These are phyloP conservation scores for Opisthocomus hoazin DNA, from an alignment of 2,113 vertebrate species.

Conservation along the genomic window DNA sequence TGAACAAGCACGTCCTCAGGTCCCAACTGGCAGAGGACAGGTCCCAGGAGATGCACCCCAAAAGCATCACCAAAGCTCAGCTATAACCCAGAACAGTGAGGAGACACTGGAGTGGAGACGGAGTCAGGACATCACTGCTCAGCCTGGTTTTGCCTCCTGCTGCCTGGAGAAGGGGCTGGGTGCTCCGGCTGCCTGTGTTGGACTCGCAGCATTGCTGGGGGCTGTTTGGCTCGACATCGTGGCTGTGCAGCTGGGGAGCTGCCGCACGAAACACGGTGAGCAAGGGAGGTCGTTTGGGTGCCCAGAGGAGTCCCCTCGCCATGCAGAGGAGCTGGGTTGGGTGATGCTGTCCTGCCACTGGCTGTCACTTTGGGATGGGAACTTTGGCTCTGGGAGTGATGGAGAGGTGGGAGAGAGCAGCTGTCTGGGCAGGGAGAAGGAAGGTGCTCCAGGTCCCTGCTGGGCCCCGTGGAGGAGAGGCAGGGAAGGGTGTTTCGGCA, in stretches of 20 bases:
- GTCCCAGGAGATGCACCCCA: background rate
- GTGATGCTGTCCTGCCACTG: background rate
- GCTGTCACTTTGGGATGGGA: background rate
- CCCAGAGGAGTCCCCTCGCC: background rate
- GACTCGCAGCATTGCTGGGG: rapidly evolving
- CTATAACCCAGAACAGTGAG: rapidly evolving
- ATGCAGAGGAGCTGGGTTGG: rapidly evolving
- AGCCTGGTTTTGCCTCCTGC: rapidly evolving
- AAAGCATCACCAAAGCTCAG: background rate
- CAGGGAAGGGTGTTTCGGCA: background rate
- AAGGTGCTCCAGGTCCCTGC: background rate
- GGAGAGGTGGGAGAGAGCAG: background rate
- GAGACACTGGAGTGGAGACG: background rate
- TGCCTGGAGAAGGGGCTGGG: background rate
- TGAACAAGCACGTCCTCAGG: background rate
- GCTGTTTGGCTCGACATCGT: background rate
- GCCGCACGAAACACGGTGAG: background rate
- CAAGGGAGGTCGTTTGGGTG: background rate
- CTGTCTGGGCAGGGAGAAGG: background rate
- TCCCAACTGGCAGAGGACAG: background rate
- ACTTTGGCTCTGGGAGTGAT: background rate
- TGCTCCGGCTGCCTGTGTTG: background rate
- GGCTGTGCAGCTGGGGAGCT: background rate
- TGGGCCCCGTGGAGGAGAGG: background rate
- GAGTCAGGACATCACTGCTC: background rate